Evolutionary conservation across 2,888 invertebrate genomes (phyloP), one percentile per base, ranked within the genome.

Genomic region (Rhorus exstirpatorius): DNA sequence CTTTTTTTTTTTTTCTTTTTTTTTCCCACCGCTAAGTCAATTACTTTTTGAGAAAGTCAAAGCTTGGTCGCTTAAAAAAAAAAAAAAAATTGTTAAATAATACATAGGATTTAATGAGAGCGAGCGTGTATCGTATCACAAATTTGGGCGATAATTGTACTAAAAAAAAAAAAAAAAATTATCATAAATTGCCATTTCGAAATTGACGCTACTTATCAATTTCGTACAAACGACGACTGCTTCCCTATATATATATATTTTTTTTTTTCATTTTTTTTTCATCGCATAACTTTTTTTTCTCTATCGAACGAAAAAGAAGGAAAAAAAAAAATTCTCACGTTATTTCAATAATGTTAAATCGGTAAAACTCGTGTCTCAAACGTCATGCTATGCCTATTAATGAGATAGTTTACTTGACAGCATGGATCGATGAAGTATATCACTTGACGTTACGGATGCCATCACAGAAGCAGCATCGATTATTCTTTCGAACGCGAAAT

Each of bases 111-210:
- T 70, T 26, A 51, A 24, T 26, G 68, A 44, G 41, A 61, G 74
- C 17, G 26, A 19, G 21, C 67, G 84, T 84, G 83, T 85, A 79
- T 84, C 72, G 87, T 89, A 89, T 89, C 89, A 89, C 89, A 89
- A 87, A 87, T 89, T 88, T 86, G 84, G 86, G 87, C 87, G 78
- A 79, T 74, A n/a, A n/a, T n/a, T n/a, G n/a, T n/a, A n/a, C n/a
- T n/a, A n/a, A n/a, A 67, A 41, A 53, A 60, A 61, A 61, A 67
- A 24, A n/a, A 49, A 63, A 46, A 82, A 71, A 82, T 58, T 79
- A 61, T 74, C 49, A 70, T 61, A 53, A 68, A 75, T 35, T 53
- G 60, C 67, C 58, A 17, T 35, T 74, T 60, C 53, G 78, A 26
- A 81, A 74, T 78, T 55, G 60, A 72, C 53, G 65, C 41, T 60